Percentiles rank a stretch among this genome's conserved stretches.
These are phyloP conservation scores for Gymnobelideus leadbeateri DNA, from an alignment of 2,113 vertebrate species.

Conservation along the genomic window DNA sequence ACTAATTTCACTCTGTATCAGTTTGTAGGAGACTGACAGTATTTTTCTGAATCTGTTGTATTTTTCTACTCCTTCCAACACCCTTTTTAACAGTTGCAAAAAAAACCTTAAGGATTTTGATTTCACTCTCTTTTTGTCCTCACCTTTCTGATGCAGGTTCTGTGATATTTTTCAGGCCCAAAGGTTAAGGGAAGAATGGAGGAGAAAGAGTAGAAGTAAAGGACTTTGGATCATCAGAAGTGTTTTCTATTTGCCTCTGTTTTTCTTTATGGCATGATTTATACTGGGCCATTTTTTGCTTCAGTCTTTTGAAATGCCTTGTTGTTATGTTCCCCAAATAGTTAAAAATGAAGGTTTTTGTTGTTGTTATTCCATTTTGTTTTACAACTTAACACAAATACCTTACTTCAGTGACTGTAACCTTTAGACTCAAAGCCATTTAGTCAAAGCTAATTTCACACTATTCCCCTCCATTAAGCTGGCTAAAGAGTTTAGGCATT, in stretches of 20 bases:
- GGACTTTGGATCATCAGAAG: conserved; percentile 9
- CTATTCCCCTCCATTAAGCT: background rate
- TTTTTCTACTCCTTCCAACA: background rate
- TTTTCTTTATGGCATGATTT: conserved; percentile 34
- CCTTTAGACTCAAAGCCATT: conserved; percentile 39
- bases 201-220: conserved; percentile 5
- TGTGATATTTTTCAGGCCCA: background rate
- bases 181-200: background rate
- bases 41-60: background rate
- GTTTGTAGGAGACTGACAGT: background rate
- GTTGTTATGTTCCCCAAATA: conserved; percentile 50
- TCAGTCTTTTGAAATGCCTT: conserved; percentile 44
- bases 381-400: conserved; percentile 49
- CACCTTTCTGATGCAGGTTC: background rate
- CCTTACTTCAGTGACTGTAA: conserved; percentile 52
- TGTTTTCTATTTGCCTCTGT: conserved; percentile 30
- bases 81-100: background rate
- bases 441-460: conserved; percentile 32
- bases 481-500: background rate
- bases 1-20: background rate
- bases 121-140: background rate
- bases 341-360: conserved; percentile 69
- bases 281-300: conserved; percentile 31
- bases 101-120: background rate
- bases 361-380: conserved; percentile 62